Base-by-base conservation (phyloP, 2,797 vertebrate species). In the Clarias platycephalus region DNA sequence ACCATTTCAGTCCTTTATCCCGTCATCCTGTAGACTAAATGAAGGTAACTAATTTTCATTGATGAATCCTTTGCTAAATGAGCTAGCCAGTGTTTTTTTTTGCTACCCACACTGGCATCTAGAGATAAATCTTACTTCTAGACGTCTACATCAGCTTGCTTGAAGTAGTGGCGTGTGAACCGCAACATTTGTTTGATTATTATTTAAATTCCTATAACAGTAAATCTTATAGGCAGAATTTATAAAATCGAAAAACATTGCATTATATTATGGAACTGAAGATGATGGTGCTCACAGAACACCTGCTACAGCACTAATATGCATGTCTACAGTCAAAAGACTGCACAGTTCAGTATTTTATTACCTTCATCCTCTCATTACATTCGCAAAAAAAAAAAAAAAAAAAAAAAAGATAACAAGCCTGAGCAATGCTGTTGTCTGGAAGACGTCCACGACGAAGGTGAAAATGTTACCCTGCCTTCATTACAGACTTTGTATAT, bases 341-440 rank as follows among this genome's bases (percentile, higher is more conserved):
- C 37, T 79, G 60, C 77, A 79, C 44, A 79, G 34, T 26, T n/a
- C 44, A 55, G 5, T 28, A 74, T 37, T 78, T 44, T 63, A 24
- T 37, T 78, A 26, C 28, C 18, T 79, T 34, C 4, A 58, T 12
- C 9, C 18, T 64, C 15, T 28, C 20, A 16, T 53, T 53, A 49
- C n/a, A 66, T 64, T 22, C 58, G 44, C 10, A 44, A 8, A 15
- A 20, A 49, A 63, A 44, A 2, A 26, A 3, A 7, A 40, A 7
- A 40, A 5, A 24, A 2, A 3, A 34, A 3, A 3, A 34, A 34
- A 40, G 4, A 37, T 31, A 55, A 16, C 18, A 1, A 57, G 20
- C 49, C 62, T 53, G 63, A 57, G 78, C 26, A 53, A 12, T 66
- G 63, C 74, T 44, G 31, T 18, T 66, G 12, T 76, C 60, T 34